phyloP scores from a whole-genome alignment of 2,113 vertebrate species.

The human (Homo sapiens) region GRCh38 chr11:134456001-134456500 shows the following conservation, averaged over 20 bases:
- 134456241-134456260: not conserved
- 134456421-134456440: not conserved
- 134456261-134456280: not conserved
- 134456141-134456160: not conserved
- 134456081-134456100: not conserved
- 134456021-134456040: not conserved
- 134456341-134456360: rapidly evolving
- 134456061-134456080: not conserved
- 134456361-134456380: not conserved
- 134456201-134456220: not conserved
- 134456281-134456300: not conserved
- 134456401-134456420: not conserved
- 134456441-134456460: not conserved
- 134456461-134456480: not conserved
- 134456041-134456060: too few species aligned
- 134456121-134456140: not conserved
- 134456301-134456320: not conserved
- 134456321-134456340: not conserved
- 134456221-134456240: not conserved
- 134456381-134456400: too few species aligned
- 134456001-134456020: too few species aligned
- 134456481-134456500: not conserved
- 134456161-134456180: not conserved
- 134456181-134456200: not conserved
- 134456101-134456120: not conserved